Evolutionary conservation across 2,888 invertebrate genomes (phyloP).

Genomic region (Lagria hirta): DNA sequence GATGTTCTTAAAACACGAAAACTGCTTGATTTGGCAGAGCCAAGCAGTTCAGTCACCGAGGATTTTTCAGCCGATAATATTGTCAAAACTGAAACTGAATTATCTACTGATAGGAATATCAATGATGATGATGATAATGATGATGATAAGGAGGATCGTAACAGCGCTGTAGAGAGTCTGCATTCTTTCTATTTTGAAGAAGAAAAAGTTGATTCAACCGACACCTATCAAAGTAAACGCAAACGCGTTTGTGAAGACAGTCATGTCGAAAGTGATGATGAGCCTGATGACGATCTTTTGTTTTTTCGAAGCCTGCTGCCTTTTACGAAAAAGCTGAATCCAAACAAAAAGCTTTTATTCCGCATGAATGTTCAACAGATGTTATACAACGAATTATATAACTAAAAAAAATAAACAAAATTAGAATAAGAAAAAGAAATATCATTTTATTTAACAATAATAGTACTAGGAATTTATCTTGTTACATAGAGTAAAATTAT

Average conservation of each 20-base stretch:
- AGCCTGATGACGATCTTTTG: slow-evolving; percentile 19
- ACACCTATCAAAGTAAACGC: slow-evolving; percentile 1
- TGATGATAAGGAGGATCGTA: slow-evolving; percentile 3
- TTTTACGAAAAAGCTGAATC: slow-evolving; percentile 16
- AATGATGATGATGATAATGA: slow-evolving; percentile 3
- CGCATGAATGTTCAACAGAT: slow-evolving; percentile 25
- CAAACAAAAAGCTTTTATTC: slow-evolving; percentile 21
- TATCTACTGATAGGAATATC: slow-evolving; percentile 6
- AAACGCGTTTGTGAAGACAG: background rate
- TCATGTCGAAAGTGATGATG: slow-evolving; percentile 9
- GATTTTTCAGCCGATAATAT: background rate
- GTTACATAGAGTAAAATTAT: too few relatives aligned
- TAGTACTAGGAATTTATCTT: too few relatives aligned
- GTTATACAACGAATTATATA: slow-evolving; percentile 21
- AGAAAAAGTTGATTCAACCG: slow-evolving; percentile 1
- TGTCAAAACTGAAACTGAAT: slow-evolving; percentile 14
- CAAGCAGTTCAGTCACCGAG: background rate
- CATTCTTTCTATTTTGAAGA: background rate
- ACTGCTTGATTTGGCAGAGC: background rate
- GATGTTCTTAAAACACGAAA: slow-evolving; percentile 8
- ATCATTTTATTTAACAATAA: too few relatives aligned
- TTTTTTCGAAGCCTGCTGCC: slow-evolving; percentile 24
- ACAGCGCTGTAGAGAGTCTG: slow-evolving; percentile 3
- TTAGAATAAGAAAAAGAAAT: too few relatives aligned
- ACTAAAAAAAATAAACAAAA: too few relatives aligned